Evolutionary conservation across 2,888 invertebrate species (phyloP).

Genomic region (Agonopterix subpropinquella): DNA sequence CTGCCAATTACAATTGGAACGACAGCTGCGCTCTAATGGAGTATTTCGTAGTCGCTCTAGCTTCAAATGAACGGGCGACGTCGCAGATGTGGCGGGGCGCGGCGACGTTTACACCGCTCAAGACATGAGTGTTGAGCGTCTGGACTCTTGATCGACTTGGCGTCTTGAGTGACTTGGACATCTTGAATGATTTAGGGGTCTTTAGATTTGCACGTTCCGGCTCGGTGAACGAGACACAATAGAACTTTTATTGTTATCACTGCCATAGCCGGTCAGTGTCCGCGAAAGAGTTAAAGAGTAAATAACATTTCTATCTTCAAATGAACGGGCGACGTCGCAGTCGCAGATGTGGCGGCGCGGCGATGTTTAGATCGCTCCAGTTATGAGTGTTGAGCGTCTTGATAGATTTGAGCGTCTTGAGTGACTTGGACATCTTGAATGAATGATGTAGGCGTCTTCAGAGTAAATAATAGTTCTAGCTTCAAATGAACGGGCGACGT

Average conservation of each 20-base stretch:
- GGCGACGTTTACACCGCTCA: background rate
- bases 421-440: too few relatives aligned
- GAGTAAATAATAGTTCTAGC: slow-evolving; percentile 6
- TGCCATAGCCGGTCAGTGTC: too few relatives aligned
- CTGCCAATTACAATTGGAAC: slow-evolving; percentile 55
- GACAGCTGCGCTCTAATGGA: slow-evolving; percentile 61
- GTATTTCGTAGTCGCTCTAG: slow-evolving; percentile 64
- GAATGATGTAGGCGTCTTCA: too few relatives aligned
- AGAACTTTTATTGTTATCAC: too few relatives aligned
- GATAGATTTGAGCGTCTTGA: too few relatives aligned
- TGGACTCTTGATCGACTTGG: background rate
- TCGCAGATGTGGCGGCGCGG: slow-evolving; percentile 42
- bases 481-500: too few relatives aligned
- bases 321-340: slow-evolving; percentile 10
- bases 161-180: too few relatives aligned
- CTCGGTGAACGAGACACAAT: too few relatives aligned
- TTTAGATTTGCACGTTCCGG: too few relatives aligned
- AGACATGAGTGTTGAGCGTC: background rate
- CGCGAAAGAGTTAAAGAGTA: too few relatives aligned
- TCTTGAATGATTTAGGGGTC: too few relatives aligned
- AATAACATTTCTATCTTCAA: slow-evolving; percentile 6
- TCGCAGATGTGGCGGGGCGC: slow-evolving; percentile 49
- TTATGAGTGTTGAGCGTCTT: background rate
- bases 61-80: slow-evolving; percentile 58
- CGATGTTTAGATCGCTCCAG: background rate